Evolutionary conservation across 1,140 invertebrate genomes (phyloP), one percentile per base, ranked within the genome.

Genomic region (Palaemon carinicauda): DNA sequence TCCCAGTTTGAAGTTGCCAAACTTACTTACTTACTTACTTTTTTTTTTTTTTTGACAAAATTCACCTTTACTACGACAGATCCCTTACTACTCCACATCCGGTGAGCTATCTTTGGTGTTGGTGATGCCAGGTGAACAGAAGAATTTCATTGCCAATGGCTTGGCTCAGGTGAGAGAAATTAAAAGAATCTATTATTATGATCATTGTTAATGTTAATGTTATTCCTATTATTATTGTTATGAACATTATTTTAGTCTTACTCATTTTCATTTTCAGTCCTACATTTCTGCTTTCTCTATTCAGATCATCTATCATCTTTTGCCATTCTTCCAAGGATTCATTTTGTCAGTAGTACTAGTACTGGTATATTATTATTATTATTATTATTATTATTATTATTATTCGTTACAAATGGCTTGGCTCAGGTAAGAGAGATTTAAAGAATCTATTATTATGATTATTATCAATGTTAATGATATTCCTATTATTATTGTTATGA

Each of bases 131-230:
- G 88, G 88, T 1, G 74, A 89, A 33, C 88, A 89, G 69, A 89
- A 89, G 86, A 87, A 87, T 54, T 89, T 89, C 21, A 82, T 89
- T 7, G 88, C 88, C 0, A 89, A 89, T 41, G 88, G 88, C 9
- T 50, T 89, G n/a, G 60, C 80, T 2, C 74, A 77, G 81, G 88
- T 87, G 41, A 80, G 65, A 24, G 10, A 29, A 27, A 10, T 74
- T 1, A 3, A 0, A 4, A 31, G 21, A 29, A 74, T 24, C 10
- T 31, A 21, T n/a, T 71, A n/a, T 71, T 21, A 29, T 71, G 21
- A 3, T 29, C 27, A 14, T 71, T 71, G 0, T 71, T 71, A 71
- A 24, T 71, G 12, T 71, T 29, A 71, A 9, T 17, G 15, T 71
- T 24, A 71, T 71, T 3, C 14, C 24, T 71, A 2, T 24, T 17